A percentile compares a stretch with the other conserved stretches of the same genome.
Conservation (phyloP, 2,113 vertebrate genomes). For the Lathamus discolor region DNA sequence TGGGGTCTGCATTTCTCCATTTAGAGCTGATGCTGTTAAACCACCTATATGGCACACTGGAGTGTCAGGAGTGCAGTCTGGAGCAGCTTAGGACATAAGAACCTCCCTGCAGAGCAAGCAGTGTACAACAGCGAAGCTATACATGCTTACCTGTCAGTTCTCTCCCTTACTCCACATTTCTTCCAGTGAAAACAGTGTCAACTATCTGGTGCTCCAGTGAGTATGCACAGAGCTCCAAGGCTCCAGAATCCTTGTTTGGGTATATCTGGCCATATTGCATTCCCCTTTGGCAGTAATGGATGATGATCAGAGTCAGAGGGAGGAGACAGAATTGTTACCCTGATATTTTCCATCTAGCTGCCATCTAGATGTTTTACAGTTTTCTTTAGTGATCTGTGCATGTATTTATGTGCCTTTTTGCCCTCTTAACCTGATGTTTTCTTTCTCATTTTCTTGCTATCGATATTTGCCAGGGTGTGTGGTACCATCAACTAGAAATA, state of each 20-base stretch:
- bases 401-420: neutral
- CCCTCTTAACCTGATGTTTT: neutral
- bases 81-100: neutral
- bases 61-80: neutral
- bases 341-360: neutral
- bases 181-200: neutral
- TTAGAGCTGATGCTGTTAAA: neutral
- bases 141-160: neutral
- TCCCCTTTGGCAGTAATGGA: neutral
- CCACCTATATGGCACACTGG: neutral
- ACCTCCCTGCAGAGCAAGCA: neutral
- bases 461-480: neutral
- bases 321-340: neutral
- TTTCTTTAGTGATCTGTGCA: neutral
- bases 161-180: neutral
- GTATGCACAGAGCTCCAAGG: neutral
- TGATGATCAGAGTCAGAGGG: neutral
- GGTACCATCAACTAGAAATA: neutral
- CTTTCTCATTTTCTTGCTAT: neutral
- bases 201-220: neutral
- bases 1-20: neutral
- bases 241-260: neutral
- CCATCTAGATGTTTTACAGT: neutral
- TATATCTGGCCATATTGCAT: neutral
- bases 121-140: neutral